Conservation (phyloP, 2,113 vertebrate genomes). For the Hypanus sabinus region DNA sequence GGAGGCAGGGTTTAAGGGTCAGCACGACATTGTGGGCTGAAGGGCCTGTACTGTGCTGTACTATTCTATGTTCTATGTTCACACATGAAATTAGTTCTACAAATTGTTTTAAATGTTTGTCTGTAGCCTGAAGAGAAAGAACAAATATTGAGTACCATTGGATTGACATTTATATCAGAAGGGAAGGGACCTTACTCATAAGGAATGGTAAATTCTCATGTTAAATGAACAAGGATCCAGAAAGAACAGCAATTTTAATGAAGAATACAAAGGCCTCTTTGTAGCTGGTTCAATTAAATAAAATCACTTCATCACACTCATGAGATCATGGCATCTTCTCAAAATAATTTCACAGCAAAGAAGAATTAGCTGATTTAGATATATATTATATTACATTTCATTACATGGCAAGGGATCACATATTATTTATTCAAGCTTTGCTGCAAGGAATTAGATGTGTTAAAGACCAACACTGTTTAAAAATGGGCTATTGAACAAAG, state of each 20-base stretch:
- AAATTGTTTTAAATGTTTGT: constrained; percentile 11
- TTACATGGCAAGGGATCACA: not conserved
- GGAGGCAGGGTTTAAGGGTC: too few species aligned
- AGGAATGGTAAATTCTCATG: not conserved
- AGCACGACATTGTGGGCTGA: too few species aligned
- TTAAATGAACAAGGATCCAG: not conserved
- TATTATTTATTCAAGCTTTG: not conserved
- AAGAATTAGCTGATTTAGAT: not conserved
- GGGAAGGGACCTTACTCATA: not conserved
- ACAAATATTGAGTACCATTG: not conserved
- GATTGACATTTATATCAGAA: constrained; percentile 8
- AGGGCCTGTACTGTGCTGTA: too few species aligned
- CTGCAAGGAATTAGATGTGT: not conserved
- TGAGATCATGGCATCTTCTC: not conserved
- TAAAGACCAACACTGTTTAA: not conserved
- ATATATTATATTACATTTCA: not conserved
- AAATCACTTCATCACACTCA: not conserved
- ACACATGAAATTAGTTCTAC: constrained; percentile 22
- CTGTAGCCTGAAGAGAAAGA: not conserved
- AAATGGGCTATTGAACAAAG: not conserved
- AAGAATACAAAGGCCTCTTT: constrained; percentile 3
- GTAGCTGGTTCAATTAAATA: not conserved
- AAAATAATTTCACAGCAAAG: not conserved
- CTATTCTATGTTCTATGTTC: too few species aligned
- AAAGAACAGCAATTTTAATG: not conserved